phyloP scores from a whole-genome alignment of 2,888 invertebrate genomes.

The Oscheius sp. region DNA sequence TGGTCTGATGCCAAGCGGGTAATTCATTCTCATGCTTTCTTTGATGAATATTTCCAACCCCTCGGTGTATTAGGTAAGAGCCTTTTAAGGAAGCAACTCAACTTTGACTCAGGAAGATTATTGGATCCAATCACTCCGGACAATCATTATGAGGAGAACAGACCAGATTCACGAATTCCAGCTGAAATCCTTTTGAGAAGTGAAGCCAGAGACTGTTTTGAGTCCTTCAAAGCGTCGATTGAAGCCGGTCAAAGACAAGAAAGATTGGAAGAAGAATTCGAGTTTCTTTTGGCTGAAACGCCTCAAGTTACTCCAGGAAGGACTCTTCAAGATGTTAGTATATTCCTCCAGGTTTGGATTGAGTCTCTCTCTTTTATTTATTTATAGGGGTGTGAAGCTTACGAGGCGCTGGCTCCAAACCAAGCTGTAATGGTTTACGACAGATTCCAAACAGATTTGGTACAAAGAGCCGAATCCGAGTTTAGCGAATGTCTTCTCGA shows the following conservation, averaged over 20 bases:
- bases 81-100: background rate
- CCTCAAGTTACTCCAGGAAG: slow-evolving; percentile 47
- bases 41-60: slow-evolving; percentile 81
- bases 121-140: slow-evolving; percentile 32
- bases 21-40: slow-evolving; percentile 89
- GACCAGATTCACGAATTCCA: slow-evolving; percentile 39
- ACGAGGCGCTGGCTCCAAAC: slow-evolving; percentile 47
- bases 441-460: slow-evolving; percentile 45
- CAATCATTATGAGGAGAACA: slow-evolving; percentile 7
- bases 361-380: no score
- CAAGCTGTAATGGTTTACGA: slow-evolving; percentile 50
- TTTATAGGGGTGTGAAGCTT: slow-evolving; percentile 36
- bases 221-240: slow-evolving; percentile 31
- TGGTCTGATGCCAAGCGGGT: slow-evolving; percentile 88
- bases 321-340: slow-evolving; percentile 38
- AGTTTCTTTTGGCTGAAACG: slow-evolving; percentile 39
- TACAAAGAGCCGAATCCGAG: slow-evolving; percentile 47
- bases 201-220: slow-evolving; percentile 36
- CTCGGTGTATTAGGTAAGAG: slow-evolving; percentile 41
- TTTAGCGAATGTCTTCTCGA: slow-evolving; percentile 57
- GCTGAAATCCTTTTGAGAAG: slow-evolving; percentile 42
- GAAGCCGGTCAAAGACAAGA: slow-evolving; percentile 36
- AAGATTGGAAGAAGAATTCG: slow-evolving; percentile 45
- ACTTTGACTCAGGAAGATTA: slow-evolving; percentile 22
- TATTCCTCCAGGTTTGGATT: slow-evolving; percentile 32